A percentile compares a stretch with the other conserved stretches of the same genome.
phyloP scores from a whole-genome alignment of 1,140 invertebrate species.

The Tetramorium parvispinum region DNA sequence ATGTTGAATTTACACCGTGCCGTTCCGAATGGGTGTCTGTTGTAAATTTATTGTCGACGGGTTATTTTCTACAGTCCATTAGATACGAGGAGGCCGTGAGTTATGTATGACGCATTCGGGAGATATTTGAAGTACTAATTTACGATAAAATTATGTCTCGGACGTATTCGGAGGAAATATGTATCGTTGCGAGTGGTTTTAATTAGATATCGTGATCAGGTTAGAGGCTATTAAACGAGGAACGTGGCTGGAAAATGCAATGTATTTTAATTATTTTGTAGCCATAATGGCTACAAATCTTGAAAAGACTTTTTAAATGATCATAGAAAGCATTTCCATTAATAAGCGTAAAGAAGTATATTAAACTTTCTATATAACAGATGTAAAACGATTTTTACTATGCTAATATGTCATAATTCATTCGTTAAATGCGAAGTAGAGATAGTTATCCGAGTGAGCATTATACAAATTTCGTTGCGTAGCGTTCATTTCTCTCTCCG shows the following conservation, averaged over 20 bases:
- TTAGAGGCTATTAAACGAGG: constrained; percentile 5
- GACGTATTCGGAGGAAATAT: not conserved
- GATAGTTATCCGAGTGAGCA: constrained; percentile 33
- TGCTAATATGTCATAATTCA: constrained; percentile 23
- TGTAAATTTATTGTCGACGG: constrained; percentile 57
- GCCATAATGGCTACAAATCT: not conserved
- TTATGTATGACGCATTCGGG: constrained; percentile 39
- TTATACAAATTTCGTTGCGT: constrained; percentile 30
- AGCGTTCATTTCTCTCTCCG: constrained; percentile 28
- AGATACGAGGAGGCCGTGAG: constrained; percentile 35
- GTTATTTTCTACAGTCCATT: constrained; percentile 60
- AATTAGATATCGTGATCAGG: constrained; percentile 38
- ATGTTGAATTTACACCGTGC: constrained; percentile 54
- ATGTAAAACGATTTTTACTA: constrained; percentile 7
- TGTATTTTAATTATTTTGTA: not conserved
- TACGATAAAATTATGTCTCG: constrained; percentile 49
- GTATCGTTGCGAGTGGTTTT: not conserved
- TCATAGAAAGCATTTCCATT: not conserved
- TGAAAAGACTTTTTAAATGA: not conserved
- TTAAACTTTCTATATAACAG: not conserved
- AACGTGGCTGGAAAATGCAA: not conserved
- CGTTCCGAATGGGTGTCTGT: constrained; percentile 38
- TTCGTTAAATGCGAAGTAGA: constrained; percentile 41
- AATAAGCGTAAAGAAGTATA: not conserved
- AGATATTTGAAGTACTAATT: constrained; percentile 58